Evolutionary conservation across 2,113 vertebrate genomes (phyloP), one percentile per base, ranked within the genome.

Genomic region (Cephalopholis sonnerati): DNA sequence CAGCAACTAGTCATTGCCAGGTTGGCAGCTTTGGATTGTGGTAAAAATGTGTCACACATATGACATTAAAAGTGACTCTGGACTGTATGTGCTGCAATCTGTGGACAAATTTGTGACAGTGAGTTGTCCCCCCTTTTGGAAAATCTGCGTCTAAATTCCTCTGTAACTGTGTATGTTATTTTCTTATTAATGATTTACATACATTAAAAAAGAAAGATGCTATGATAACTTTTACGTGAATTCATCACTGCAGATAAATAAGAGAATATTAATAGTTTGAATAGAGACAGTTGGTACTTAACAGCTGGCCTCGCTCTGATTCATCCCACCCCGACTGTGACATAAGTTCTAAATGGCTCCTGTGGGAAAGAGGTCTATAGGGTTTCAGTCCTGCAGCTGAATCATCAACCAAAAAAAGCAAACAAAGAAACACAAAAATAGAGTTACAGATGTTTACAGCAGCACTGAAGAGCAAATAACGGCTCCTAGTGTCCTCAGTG

Each of bases 281-380:
- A 7, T 36, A 24, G 44, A 54, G 54, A 65, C 59, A 64, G 46
- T 63, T 81, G 77, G 54, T 62, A 15, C 22, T 39, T 44, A 77
- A 68, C 71, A 84, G 74, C 84, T 77, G 84, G 57, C 27, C 46
- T 75, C 5, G 1, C 64, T 89, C 61, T 77, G 55, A 79, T 50
- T 64, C 53, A 36, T 61, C 51, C 55, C 66, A 71, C 57, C 41
- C 27, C 9, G 39, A 59, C 57, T 72, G 68, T 83, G 80, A 87
- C 71, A 64, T 53, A 69, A 85, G n/a, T 85, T 75, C 27, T 72
- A 78, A 83, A 74, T 53, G 59, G 59, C 51, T 57, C 68, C 77
- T 68, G 83, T 87, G 74, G 82, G 85, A 89, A 87, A 54, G 12
- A 69, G 29, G 25, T 71, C 65, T 36, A 51, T 46, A 70, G 57